A percentile compares a stretch with the other conserved stretches of the same genome.
Evolutionary conservation across 2,888 invertebrate genomes (phyloP).

Genomic region (Pollenia labialis): DNA sequence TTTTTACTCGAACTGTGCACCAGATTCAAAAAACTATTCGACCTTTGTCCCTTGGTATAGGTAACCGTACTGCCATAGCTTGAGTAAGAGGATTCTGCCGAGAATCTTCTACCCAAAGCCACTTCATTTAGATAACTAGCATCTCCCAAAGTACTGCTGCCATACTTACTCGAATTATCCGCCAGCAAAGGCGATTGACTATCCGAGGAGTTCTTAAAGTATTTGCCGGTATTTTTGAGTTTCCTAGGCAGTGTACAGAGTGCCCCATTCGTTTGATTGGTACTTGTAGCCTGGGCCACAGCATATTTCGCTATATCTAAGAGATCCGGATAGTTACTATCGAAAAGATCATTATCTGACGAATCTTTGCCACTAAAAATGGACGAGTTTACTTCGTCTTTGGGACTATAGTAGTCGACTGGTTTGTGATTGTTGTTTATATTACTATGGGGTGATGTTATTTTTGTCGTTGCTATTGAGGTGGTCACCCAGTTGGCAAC

Average conservation of each 20-base stretch:
- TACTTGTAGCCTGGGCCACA: slow-evolving; percentile 79
- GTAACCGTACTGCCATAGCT: slow-evolving; percentile 80
- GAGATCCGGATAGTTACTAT: slow-evolving; percentile 83
- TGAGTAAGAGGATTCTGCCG: slow-evolving; percentile 85
- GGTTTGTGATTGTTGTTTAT: slow-evolving; percentile 65
- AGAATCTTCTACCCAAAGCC: slow-evolving; percentile 84
- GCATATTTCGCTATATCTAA: slow-evolving; percentile 83
- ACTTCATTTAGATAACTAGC: slow-evolving; percentile 86
- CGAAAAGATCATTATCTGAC: slow-evolving; percentile 83
- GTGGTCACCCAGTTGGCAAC: slow-evolving; percentile 80
- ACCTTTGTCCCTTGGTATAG: slow-evolving; percentile 84
- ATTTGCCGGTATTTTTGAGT: slow-evolving; percentile 81
- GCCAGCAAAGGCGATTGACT: slow-evolving; percentile 90
- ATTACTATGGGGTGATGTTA: slow-evolving; percentile 80
- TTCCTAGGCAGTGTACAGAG: slow-evolving; percentile 89
- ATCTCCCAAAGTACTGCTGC: slow-evolving; percentile 88
- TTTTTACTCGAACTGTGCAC: slow-evolving; percentile 83
- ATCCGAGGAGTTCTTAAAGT: slow-evolving; percentile 85
- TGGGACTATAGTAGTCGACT: slow-evolving; percentile 29
- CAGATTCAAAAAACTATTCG: slow-evolving; percentile 90
- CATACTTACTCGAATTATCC: slow-evolving; percentile 87
- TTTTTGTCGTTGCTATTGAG: slow-evolving; percentile 81
- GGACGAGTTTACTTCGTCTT: slow-evolving; percentile 81
- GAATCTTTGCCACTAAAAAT: slow-evolving; percentile 82
- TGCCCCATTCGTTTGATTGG: slow-evolving; percentile 64